phyloP scores from a whole-genome alignment of 2,888 invertebrate genomes.

The Idaea dimidiata region DNA sequence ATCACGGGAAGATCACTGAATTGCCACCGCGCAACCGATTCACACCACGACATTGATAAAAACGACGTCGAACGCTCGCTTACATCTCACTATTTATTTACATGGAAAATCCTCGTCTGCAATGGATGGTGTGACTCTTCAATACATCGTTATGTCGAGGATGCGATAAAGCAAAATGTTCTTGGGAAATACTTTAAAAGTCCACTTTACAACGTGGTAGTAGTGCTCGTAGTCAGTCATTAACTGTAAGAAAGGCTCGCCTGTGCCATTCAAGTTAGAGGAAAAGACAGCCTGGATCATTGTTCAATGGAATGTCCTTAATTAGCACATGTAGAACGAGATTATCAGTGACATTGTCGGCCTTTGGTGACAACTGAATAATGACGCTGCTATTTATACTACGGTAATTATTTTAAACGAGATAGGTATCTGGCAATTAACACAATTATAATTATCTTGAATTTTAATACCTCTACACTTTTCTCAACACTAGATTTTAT shows the following conservation, averaged over 20 bases:
- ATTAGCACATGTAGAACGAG: slow-evolving; percentile 75
- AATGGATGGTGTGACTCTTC: slow-evolving; percentile 30
- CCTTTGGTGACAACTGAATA: slow-evolving; percentile 65
- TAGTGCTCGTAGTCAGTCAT: slow-evolving; percentile 68
- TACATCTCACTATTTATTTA: not conserved
- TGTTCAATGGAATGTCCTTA: slow-evolving; percentile 67
- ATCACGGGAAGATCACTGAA: slow-evolving; percentile 71
- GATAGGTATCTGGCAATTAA: slow-evolving; percentile 25
- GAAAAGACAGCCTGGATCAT: slow-evolving; percentile 67
- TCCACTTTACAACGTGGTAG: slow-evolving; percentile 56
- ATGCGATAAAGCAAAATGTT: slow-evolving; percentile 59
- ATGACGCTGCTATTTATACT: slow-evolving; percentile 54
- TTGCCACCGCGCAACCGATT: slow-evolving; percentile 50
- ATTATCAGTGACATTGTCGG: slow-evolving; percentile 66
- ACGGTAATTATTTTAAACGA: slow-evolving; percentile 40
- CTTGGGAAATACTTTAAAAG: slow-evolving; percentile 62
- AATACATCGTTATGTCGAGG: slow-evolving; percentile 24
- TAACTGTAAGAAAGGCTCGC: slow-evolving; percentile 57
- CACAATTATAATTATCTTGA: no score
- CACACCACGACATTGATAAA: slow-evolving; percentile 26
- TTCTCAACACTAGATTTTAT: no score
- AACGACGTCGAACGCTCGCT: slow-evolving; percentile 32
- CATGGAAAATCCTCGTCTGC: slow-evolving; percentile 13
- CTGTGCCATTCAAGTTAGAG: slow-evolving; percentile 53
- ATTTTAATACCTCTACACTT: no score